Evolutionary conservation across 2,888 invertebrate species (phyloP), one percentile per base, ranked within the genome.

Genomic region (Ashinkailepas kermadecensis): DNA sequence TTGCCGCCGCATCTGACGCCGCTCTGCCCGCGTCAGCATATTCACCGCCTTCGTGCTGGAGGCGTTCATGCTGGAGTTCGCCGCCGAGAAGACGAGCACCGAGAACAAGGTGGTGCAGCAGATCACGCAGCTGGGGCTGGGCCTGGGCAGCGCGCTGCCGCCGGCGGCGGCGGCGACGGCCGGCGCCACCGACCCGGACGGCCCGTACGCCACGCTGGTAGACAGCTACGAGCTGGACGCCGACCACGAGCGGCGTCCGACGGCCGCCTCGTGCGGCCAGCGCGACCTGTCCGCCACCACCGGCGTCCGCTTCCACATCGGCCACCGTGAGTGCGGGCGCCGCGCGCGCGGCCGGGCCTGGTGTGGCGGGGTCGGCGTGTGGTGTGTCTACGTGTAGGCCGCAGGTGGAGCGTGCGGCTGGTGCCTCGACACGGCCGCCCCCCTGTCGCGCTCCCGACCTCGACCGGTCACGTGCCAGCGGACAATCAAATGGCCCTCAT

Each of bases 41-140:
- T 89, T 89, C 85, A 88, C 88, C 56, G 89, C 89, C 10, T 89
- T 89, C 85, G 87, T 89, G 25, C 86, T 89, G 83, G 89, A 89
- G 85, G 88, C 88, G 1, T 89, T 89, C 84, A 87, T 89, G 78
- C 84, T 89, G 84, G 89, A 89, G 85, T 89, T 88, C 84, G 86
- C 86, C 15, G 84, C 88, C 39, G 86, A 86, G 62, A 86, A 86
- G 82, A 86, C 87, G 12, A 86, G 86, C 82, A 84, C 87, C 54
- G 88, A 88, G 83, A 87, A 86, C 23, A 86, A 84, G 62, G 86
- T 88, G 79, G 88, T 88, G 82, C 85, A 85, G 56, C 87, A 87
- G 81, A 88, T 88, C 65, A 86, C 86, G 78, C 87, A 87, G 82
- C 85, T 88, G 82, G 88, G 88, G 74, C 85, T 87, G 12, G 87